Base-by-base conservation (phyloP, 2,797 vertebrate genomes). In the Lutjanus argentimaculatus region DNA sequence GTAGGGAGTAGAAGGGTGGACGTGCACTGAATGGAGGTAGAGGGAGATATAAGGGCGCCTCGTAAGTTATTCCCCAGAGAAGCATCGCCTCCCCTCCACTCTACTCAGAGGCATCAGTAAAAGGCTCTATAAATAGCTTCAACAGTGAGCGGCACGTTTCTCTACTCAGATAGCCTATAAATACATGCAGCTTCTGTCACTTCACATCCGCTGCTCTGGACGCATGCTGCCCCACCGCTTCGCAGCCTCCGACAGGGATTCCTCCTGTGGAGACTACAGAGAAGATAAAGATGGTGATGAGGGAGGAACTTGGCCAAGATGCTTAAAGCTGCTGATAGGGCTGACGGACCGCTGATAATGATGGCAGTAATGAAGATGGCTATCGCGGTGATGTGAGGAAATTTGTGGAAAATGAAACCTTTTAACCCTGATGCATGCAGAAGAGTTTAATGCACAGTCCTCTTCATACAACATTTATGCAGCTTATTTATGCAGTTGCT, bases 111-210 rank as follows among this genome's bases (percentile, higher is more conserved):
- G 88, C 91, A 89, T 92, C 89, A 83, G 92, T 92, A 92, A 92
- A 91, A 91, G 85, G 85, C 56, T 91, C 92, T 95, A 94, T 88
- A 92, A 93, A 94, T 94, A 95, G 92, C 83, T 71, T 46, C 58
- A 90, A 82, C 86, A 85, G 85, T 89, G 89, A 93, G 91, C 82
- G 42, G 80, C 87, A 91, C 83, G 89, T 94, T 93, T 83, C 84
- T 87, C 82, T 70, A 79, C 91, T 91, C 84, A 87, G 89, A 93
- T 92, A 74, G 77, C 88, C 90, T 91, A 94, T 92, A 94, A 95
- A 95, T 93, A 93, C 93, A 92, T 88, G 87, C 88, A 91, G 86
- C 90, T 84, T 91, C 90, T 93, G 93, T 94, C 93, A 92, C 84
- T 92, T 92, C 61, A 48, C 71, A 92, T 93, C 67, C 67, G 1